Conservation (phyloP, 2,797 vertebrate genomes). For the Threskiornis aethiopicus region DNA sequence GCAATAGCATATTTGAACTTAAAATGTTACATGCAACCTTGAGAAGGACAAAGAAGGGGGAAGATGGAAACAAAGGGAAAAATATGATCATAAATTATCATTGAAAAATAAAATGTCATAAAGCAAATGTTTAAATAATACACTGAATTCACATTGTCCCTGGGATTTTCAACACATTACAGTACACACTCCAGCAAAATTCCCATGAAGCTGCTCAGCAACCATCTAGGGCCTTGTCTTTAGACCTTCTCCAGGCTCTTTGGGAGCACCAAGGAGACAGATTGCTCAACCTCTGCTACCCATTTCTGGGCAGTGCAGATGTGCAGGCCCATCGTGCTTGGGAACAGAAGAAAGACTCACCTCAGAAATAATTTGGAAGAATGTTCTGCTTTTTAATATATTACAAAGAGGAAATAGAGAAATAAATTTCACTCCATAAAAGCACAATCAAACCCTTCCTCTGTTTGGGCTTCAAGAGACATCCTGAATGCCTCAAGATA, state of each 20-base stretch:
- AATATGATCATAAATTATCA: slow-evolving; percentile 3
- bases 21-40: not conserved
- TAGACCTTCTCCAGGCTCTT: not conserved
- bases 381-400: not conserved
- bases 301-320: not conserved
- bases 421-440: not conserved
- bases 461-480: not conserved
- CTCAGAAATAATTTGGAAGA: not conserved
- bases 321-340: fast-evolving
- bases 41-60: not conserved
- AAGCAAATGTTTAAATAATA: not conserved
- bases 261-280: not conserved
- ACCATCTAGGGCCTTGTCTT: not conserved
- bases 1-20: slow-evolving; percentile 8
- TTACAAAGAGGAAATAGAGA: not conserved
- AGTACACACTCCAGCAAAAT: not conserved
- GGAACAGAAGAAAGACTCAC: not conserved
- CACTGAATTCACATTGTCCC: not conserved
- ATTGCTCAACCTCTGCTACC: not conserved
- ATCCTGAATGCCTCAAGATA: not conserved
- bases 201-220: not conserved
- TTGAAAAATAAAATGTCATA: not conserved
- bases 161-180: slow-evolving; percentile 3
- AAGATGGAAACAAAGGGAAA: slow-evolving; percentile 22
- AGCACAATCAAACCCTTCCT: not conserved